These are phyloP conservation scores for Oligia latruncula DNA, from an alignment of 2,888 invertebrate species.

Conservation along the genomic window DNA sequence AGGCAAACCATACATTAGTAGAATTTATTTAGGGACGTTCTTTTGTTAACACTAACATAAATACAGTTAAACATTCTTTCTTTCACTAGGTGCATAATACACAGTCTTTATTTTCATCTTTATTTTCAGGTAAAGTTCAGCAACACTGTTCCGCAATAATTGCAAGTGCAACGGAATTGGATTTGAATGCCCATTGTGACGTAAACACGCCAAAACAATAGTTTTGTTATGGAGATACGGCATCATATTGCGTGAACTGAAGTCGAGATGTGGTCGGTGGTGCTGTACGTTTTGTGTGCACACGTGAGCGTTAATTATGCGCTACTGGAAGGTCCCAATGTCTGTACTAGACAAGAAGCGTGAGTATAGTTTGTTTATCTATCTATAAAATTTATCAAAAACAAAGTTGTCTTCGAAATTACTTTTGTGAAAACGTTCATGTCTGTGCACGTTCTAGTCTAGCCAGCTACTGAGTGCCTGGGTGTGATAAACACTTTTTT, in stretches of 20 bases:
- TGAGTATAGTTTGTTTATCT: slow-evolving; percentile 62
- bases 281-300: slow-evolving; percentile 73
- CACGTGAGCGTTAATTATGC: slow-evolving; percentile 73
- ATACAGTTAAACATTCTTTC: not conserved
- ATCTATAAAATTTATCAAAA: not conserved
- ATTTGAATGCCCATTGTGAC: slow-evolving; percentile 77
- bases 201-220: slow-evolving; percentile 78
- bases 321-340: slow-evolving; percentile 93
- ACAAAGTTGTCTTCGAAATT: not conserved
- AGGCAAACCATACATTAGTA: not conserved
- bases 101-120: not conserved
- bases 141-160: slow-evolving; percentile 42
- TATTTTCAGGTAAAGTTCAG: slow-evolving; percentile 56
- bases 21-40: not conserved
- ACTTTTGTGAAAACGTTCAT: not conserved
- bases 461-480: not conserved
- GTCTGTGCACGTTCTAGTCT: too few species aligned
- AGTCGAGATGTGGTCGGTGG: slow-evolving; percentile 81
- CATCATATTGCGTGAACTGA: slow-evolving; percentile 73
- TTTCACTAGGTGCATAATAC: slow-evolving; percentile 2
- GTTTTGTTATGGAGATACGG: slow-evolving; percentile 83
- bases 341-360: slow-evolving; percentile 93
- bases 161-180: slow-evolving; percentile 58
- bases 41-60: not conserved
- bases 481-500: not conserved